These are phyloP conservation scores for Cotesia chilonis DNA, from an alignment of 1,140 invertebrate species.

Conservation along the genomic window DNA sequence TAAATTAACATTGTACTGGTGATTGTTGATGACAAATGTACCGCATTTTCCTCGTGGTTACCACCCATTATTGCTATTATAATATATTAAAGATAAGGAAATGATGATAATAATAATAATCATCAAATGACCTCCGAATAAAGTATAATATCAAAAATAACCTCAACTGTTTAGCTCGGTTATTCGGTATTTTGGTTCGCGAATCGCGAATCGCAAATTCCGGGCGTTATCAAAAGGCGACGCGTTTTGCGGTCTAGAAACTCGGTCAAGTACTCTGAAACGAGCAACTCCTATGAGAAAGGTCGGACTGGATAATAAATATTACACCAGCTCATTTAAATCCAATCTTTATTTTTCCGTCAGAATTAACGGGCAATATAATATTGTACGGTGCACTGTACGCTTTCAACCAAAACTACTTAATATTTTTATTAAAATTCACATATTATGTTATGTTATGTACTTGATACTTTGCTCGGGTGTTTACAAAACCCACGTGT, in stretches of 20 bases:
- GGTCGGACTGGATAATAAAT: slow-evolving; percentile 18
- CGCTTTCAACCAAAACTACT: background rate
- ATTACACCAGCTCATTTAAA: background rate
- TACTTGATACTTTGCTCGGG: background rate
- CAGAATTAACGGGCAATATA: too few relatives aligned
- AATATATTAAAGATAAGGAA: background rate
- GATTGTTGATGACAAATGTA: too few relatives aligned
- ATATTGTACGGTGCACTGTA: too few relatives aligned
- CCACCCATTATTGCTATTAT: slow-evolving; percentile 5
- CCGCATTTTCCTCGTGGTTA: slow-evolving; percentile 13
- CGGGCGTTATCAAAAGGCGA: slow-evolving; percentile 19
- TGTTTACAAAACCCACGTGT: slow-evolving; percentile 36
- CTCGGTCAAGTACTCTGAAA: slow-evolving; percentile 33
- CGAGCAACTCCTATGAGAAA: slow-evolving; percentile 22
- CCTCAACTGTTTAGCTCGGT: too few relatives aligned
- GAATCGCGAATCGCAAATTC: slow-evolving; percentile 21
- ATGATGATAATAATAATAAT: slow-evolving; percentile 6
- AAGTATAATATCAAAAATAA: too few relatives aligned
- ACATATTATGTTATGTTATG: background rate
- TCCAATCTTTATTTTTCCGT: too few relatives aligned
- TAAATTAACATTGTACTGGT: background rate
- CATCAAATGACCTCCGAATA: too few relatives aligned
- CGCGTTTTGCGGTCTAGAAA: slow-evolving; percentile 24
- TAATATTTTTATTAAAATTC: background rate
- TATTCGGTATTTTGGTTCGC: too few relatives aligned